Base-by-base conservation (phyloP, 2,888 invertebrate genomes). In the Parapristionchus giblindavisi region DNA sequence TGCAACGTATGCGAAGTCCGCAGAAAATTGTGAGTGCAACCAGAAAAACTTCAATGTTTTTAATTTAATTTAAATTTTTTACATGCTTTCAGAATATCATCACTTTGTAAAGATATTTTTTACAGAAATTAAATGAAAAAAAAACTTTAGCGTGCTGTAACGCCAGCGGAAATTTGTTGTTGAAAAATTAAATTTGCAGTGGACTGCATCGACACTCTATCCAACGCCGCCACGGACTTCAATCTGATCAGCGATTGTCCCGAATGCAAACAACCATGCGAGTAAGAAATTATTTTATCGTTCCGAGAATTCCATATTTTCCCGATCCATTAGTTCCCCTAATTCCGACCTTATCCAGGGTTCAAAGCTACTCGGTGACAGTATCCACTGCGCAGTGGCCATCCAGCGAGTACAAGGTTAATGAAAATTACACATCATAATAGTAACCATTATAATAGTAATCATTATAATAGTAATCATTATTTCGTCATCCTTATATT, bases 361-460 rank as follows among this genome's bases (percentile, higher is more conserved):
- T 81, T 43, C 81, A 83, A 27, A 78, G 81, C 11, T 86, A 86
- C 77, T 76, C 79, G 24, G 85, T 87, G 1, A 85, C 86, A 3
- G 83, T 86, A 8, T 87, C 87, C 17, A 87, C 85, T 14, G 85
- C 86, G 2, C 79, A 81, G 71, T 87, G 87, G 87, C 86, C 86
- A 3, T 83, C 86, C 17, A 80, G 81, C 24, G 80, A 79, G 5
- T 87, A 87, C 76, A 82, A 76, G 66, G 85, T 85, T 56, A 40
- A 70, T 51, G 43, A 52, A n/a, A 52, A 11, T 3, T 21, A 52
- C 4, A 11, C 24, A 24, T 5, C 5, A 52, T 14, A n/a, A 60
- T 34, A 21, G 60, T 43, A 43, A 17, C 43, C n/a, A n/a, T n/a
- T n/a, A n/a, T n/a, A n/a, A n/a, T n/a, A n/a, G n/a, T n/a, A n/a